Conservation (phyloP, 2,888 invertebrate genomes). For the Automeris io region DNA sequence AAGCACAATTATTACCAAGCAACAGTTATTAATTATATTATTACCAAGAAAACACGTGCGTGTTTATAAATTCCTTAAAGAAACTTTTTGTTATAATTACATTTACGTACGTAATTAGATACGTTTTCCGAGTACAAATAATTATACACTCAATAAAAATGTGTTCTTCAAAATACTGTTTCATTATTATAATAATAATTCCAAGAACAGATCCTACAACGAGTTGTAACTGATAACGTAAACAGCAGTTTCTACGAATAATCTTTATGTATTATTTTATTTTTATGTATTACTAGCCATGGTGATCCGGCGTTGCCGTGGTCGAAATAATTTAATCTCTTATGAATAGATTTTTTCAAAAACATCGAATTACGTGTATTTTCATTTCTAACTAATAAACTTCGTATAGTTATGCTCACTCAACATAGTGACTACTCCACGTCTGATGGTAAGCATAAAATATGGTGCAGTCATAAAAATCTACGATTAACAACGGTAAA, state of each 20-base stretch:
- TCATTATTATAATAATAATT: slow-evolving; percentile 16
- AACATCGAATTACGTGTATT: too few species aligned
- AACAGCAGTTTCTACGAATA: slow-evolving; percentile 4
- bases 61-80: not conserved
- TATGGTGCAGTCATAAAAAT: too few species aligned
- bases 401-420: too few species aligned
- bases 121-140: not conserved
- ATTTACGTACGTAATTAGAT: not conserved
- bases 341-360: too few species aligned
- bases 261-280: not conserved
- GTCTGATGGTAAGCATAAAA: too few species aligned
- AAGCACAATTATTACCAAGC: too few species aligned
- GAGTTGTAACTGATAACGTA: slow-evolving; percentile 2
- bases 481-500: too few species aligned
- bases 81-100: not conserved
- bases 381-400: too few species aligned
- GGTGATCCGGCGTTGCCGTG: too few species aligned
- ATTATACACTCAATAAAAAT: slow-evolving; percentile 3
- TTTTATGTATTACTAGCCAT: not conserved
- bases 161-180: slow-evolving; percentile 3
- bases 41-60: not conserved
- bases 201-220: slow-evolving; percentile 20
- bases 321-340: too few species aligned
- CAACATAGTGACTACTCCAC: too few species aligned
- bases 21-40: not conserved